These are phyloP conservation scores for Lamellibrachia luymesi DNA, from an alignment of 1,140 invertebrate genomes.

Conservation along the genomic window DNA sequence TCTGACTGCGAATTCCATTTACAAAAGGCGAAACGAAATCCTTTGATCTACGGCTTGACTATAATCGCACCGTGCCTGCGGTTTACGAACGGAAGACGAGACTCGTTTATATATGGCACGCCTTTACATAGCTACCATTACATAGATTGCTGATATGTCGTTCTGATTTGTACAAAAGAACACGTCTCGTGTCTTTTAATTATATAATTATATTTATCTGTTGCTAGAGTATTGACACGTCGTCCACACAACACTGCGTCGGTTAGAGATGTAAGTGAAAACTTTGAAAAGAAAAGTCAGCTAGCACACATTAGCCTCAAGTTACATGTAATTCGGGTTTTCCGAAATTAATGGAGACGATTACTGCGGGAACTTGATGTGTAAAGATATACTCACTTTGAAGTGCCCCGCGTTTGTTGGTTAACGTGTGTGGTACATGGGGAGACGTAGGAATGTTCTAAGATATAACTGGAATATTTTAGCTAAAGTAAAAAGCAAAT, in stretches of 20 bases:
- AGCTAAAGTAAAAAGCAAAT: not conserved
- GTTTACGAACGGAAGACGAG: not conserved
- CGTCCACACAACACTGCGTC: not conserved
- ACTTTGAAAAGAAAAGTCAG: constrained; percentile 1
- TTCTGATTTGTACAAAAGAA: not conserved
- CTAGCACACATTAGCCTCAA: not conserved
- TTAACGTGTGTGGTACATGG: not conserved
- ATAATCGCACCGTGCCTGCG: not conserved
- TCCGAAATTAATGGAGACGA: not conserved
- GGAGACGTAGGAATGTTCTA: not conserved
- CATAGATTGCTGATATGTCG: not conserved
- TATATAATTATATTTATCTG: not conserved
- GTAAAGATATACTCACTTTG: not conserved
- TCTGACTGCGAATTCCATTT: not conserved
- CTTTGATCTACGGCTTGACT: not conserved
- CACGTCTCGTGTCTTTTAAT: not conserved
- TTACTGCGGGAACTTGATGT: not conserved
- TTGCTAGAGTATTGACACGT: not conserved
- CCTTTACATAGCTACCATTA: not conserved
- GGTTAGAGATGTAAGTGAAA: not conserved
- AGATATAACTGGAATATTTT: not conserved
- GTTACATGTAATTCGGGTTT: not conserved
- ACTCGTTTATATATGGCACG: not conserved
- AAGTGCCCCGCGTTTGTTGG: not conserved
- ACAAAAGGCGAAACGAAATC: not conserved